Evolutionary conservation across 1,140 invertebrate species (phyloP).

Genomic region (Nebria ingens): DNA sequence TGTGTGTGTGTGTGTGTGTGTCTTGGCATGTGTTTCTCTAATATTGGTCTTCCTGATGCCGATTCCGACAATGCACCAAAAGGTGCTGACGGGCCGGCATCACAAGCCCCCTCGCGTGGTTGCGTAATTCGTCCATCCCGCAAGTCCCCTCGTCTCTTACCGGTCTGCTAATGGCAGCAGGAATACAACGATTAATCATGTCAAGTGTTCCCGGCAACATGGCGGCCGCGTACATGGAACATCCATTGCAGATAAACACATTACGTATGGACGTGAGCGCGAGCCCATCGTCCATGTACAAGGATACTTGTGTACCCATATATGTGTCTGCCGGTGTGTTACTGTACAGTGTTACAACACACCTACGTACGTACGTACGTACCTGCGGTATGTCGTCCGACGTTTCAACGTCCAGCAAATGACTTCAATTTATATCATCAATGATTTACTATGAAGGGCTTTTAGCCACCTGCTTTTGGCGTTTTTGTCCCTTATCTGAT

Average conservation of each 20-base stretch:
- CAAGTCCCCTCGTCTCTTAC: neutral
- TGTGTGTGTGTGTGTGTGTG: too few species aligned
- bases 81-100: neutral
- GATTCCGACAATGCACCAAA: neutral
- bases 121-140: neutral
- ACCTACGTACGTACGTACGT: too few species aligned
- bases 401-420: too few species aligned
- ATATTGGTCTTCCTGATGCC: too few species aligned
- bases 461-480: too few species aligned
- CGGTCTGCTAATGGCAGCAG: slow-evolving; percentile 29
- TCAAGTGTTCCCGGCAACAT: slow-evolving; percentile 31
- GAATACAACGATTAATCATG: slow-evolving; percentile 32
- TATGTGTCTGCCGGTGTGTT: neutral
- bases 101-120: neutral
- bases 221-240: slow-evolving; percentile 32
- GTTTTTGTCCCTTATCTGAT: too few species aligned
- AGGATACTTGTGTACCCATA: too few species aligned
- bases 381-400: too few species aligned
- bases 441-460: too few species aligned
- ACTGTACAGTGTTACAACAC: too few species aligned
- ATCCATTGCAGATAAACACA: slow-evolving; percentile 34
- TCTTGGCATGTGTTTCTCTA: too few species aligned
- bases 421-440: too few species aligned
- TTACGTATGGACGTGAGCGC: slow-evolving; percentile 26
- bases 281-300: neutral